These are phyloP conservation scores for Terrapene triunguis DNA, from an alignment of 2,113 vertebrate genomes.

Conservation along the genomic window DNA sequence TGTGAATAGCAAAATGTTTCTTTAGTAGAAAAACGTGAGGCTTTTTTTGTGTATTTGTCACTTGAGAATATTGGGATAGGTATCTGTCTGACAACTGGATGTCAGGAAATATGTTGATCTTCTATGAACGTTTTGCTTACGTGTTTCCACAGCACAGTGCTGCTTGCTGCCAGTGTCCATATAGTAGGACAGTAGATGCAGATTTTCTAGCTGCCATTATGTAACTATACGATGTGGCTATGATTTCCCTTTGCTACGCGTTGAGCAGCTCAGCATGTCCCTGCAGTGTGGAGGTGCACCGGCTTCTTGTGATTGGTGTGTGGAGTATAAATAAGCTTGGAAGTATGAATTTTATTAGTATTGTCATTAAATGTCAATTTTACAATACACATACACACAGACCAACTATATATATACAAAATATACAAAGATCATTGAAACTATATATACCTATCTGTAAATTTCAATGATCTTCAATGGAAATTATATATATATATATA, in stretches of 20 bases:
- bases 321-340: rapidly evolving
- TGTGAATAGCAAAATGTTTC: neutral
- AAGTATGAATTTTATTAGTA: no score
- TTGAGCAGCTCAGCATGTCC: neutral
- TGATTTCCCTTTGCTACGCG: neutral
- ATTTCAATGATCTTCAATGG: no score
- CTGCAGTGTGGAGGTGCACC: neutral
- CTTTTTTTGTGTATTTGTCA: neutral
- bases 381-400: neutral
- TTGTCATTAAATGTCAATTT: neutral
- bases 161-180: neutral
- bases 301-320: neutral
- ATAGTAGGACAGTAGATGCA: neutral
- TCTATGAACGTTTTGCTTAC: neutral
- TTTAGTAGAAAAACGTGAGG: neutral
- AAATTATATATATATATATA: no score
- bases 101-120: neutral
- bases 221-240: neutral
- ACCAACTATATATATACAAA: no score
- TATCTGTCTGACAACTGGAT: neutral
- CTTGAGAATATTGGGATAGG: neutral
- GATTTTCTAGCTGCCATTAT: neutral
- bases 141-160: neutral
- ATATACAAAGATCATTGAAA: no score
- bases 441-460: no score